Conservation (phyloP, 2,113 vertebrate genomes). For the Cranoglanis bouderius region DNA sequence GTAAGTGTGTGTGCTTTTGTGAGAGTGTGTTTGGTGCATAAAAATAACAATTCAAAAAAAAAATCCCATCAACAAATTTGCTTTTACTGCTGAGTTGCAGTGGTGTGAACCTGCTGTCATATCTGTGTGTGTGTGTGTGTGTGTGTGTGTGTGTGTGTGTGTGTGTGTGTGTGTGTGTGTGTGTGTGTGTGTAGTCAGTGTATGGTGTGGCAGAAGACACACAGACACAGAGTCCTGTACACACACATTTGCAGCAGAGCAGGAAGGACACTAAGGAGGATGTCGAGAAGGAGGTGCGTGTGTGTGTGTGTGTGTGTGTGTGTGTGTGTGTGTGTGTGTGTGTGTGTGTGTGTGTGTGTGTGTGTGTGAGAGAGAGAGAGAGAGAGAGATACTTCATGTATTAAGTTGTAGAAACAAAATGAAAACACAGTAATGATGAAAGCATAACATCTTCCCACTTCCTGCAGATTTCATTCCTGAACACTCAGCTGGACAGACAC, state of each 20-base stretch:
- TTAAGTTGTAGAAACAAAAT: neutral
- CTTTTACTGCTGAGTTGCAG: neutral
- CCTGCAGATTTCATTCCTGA: constrained; percentile 90
- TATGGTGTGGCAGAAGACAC: constrained; percentile 91
- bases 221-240: constrained; percentile 88
- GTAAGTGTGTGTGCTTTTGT: neutral
- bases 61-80: neutral
- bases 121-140: neutral
- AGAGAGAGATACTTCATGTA: neutral
- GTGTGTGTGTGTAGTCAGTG: constrained; percentile 80
- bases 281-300: constrained; percentile 85
- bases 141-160: constrained; percentile 30
- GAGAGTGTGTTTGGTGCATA: neutral
- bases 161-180: constrained; percentile 33
- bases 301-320: constrained; percentile 2
- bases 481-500: constrained; percentile 91
- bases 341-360: neutral
- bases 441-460: neutral
- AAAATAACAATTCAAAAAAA: neutral
- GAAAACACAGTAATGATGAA: neutral
- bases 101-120: neutral
- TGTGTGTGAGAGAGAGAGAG: neutral
- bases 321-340: neutral
- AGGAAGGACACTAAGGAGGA: constrained; percentile 94
- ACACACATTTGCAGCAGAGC: constrained; percentile 79